phyloP scores from a whole-genome alignment of 2,113 vertebrate genomes.

The Gallinago media region DNA sequence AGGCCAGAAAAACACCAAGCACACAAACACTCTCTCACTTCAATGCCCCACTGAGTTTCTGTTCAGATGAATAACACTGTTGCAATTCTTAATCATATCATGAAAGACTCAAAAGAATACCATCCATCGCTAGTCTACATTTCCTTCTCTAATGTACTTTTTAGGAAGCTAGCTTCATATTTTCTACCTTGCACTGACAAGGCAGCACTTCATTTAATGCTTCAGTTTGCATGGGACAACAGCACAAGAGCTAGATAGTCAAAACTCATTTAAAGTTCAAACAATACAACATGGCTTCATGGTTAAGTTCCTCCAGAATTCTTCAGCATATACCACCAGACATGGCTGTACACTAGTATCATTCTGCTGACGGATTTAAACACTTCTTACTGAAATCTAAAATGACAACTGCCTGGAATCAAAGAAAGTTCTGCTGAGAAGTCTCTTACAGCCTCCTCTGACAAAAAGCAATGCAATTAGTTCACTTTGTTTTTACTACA shows the following conservation, averaged over 20 bases:
- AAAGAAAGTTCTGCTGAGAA: not conserved
- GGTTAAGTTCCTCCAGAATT: not conserved
- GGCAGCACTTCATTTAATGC: not conserved
- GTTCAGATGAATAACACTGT: not conserved
- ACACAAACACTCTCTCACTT: not conserved
- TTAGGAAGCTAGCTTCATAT: not conserved
- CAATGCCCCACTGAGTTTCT: not conserved
- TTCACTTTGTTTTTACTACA: not conserved
- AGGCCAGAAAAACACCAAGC: not conserved
- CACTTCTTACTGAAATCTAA: not conserved
- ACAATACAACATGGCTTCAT: accelerated
- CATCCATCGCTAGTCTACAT: not conserved
- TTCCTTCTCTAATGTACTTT: not conserved
- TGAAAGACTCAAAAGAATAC: not conserved
- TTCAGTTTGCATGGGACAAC: not conserved
- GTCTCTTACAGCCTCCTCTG: not conserved
- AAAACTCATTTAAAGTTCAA: not conserved
- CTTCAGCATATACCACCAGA: not conserved
- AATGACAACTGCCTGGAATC: not conserved
- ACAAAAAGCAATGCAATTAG: not conserved
- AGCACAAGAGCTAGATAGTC: not conserved
- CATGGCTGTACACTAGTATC: not conserved
- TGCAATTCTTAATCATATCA: accelerated
- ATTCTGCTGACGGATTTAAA: not conserved
- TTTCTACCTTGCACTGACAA: not conserved